Evolutionary conservation across 2,797 vertebrate species (phyloP).

Genomic region (Anisognathus igniventris): DNA sequence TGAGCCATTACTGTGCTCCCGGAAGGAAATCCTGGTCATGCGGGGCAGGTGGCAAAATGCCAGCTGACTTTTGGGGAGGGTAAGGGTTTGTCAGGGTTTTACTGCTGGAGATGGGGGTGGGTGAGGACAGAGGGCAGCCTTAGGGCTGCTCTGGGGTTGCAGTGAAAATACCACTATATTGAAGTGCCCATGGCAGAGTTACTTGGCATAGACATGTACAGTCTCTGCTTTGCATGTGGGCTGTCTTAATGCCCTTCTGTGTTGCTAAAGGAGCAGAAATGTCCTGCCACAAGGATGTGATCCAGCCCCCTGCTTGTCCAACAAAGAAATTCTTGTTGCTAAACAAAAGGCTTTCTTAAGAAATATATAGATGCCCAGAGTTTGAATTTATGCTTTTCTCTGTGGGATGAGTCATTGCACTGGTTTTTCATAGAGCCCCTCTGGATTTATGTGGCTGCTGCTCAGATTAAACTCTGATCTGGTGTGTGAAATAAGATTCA

Average conservation of each 20-base stretch:
- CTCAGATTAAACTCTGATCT: conserved; percentile 3
- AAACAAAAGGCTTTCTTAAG: conserved; percentile 22
- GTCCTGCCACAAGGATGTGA: background rate
- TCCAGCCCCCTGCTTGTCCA: background rate
- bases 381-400: conserved; percentile 5
- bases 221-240: background rate
- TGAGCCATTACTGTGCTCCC: background rate
- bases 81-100: background rate
- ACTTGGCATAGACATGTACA: background rate
- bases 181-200: background rate
- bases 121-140: background rate
- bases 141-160: background rate
- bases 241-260: background rate
- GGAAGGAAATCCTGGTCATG: background rate
- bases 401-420: background rate
- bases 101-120: background rate
- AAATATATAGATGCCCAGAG: background rate
- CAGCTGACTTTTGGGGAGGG: background rate
- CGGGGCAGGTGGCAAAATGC: background rate
- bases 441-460: conserved; percentile 6
- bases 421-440: conserved; percentile 22
- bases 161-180: background rate
- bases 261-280: background rate
- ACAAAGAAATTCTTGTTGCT: conserved; percentile 27
- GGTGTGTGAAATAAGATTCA: background rate